phyloP scores from a whole-genome alignment of 2,888 invertebrate species.

The Nomada hirtipes region DNA sequence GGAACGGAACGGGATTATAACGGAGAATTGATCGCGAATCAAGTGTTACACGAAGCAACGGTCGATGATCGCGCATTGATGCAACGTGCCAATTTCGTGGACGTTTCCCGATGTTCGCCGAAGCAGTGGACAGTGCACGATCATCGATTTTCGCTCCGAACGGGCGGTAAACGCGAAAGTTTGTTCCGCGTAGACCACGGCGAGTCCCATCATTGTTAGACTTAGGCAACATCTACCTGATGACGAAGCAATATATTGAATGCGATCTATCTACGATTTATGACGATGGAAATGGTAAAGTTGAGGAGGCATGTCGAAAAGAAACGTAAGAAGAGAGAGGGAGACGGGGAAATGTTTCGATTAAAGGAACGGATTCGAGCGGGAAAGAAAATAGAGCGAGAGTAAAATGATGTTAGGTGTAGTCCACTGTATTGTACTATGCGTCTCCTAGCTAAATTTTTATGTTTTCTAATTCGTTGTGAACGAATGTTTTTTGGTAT shows the following conservation, averaged over 20 bases:
- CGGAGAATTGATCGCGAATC: slow-evolving; percentile 46
- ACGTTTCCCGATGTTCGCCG: slow-evolving; percentile 28
- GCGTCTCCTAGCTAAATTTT: slow-evolving; percentile 79
- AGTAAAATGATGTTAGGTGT: slow-evolving; percentile 77
- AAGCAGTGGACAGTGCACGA: background rate
- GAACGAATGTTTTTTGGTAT: slow-evolving; percentile 77
- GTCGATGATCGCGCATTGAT: slow-evolving; percentile 35
- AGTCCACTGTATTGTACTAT: slow-evolving; percentile 77
- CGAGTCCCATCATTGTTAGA: slow-evolving; percentile 71
- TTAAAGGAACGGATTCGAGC: slow-evolving; percentile 45
- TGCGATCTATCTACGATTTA: slow-evolving; percentile 75
- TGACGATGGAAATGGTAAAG: slow-evolving; percentile 42
- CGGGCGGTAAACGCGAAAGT: slow-evolving; percentile 8
- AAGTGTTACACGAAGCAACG: slow-evolving; percentile 36
- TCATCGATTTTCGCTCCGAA: background rate
- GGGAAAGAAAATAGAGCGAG: slow-evolving; percentile 44
- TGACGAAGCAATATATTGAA: slow-evolving; percentile 81
- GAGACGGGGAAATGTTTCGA: slow-evolving; percentile 20
- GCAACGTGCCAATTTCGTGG: slow-evolving; percentile 30
- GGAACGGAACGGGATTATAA: background rate
- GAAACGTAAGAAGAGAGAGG: too few species aligned
- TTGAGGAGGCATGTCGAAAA: slow-evolving; percentile 18
- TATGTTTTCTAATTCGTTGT: slow-evolving; percentile 79
- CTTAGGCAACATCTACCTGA: slow-evolving; percentile 81
- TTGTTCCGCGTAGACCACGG: slow-evolving; percentile 34